These are phyloP conservation scores for Trichonephila clavipes DNA, from an alignment of 1,140 invertebrate species.

Conservation along the genomic window DNA sequence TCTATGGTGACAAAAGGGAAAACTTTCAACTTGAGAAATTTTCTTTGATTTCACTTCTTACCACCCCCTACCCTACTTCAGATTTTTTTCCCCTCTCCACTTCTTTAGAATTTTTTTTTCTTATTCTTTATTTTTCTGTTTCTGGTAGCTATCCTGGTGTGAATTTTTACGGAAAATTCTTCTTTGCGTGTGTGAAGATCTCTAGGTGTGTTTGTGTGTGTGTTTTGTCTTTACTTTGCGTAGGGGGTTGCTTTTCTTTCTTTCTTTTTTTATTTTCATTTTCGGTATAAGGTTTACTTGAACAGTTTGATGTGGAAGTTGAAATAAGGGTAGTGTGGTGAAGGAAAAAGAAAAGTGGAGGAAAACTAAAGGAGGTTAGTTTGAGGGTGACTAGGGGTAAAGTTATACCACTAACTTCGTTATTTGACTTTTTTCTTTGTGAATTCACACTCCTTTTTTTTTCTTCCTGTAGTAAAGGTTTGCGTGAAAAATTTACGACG, in stretches of 20 bases:
- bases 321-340: conserved; percentile 35
- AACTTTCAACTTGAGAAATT: conserved; percentile 75
- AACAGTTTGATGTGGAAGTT: conserved; percentile 66
- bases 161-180: conserved; percentile 57
- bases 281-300: conserved; percentile 26
- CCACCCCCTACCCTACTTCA: not conserved
- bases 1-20: conserved; percentile 69
- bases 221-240: conserved; percentile 54
- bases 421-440: conserved; percentile 52
- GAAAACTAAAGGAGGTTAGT: conserved; percentile 53
- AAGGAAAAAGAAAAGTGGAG: conserved; percentile 13
- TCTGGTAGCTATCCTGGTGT: conserved; percentile 41
- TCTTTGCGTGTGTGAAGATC: not conserved
- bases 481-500: not conserved
- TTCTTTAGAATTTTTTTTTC: not conserved
- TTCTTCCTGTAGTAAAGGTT: not conserved
- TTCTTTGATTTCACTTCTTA: conserved; percentile 73
- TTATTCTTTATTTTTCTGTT: conserved; percentile 19
- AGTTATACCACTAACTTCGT: conserved; percentile 74
- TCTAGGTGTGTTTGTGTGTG: conserved; percentile 46
- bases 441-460: not conserved
- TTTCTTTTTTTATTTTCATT: conserved; percentile 49
- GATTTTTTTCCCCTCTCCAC: not conserved
- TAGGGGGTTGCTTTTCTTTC: not conserved
- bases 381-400: conserved; percentile 60